Conservation (phyloP, 2,888 invertebrate genomes). For the Netelia virgata region DNA sequence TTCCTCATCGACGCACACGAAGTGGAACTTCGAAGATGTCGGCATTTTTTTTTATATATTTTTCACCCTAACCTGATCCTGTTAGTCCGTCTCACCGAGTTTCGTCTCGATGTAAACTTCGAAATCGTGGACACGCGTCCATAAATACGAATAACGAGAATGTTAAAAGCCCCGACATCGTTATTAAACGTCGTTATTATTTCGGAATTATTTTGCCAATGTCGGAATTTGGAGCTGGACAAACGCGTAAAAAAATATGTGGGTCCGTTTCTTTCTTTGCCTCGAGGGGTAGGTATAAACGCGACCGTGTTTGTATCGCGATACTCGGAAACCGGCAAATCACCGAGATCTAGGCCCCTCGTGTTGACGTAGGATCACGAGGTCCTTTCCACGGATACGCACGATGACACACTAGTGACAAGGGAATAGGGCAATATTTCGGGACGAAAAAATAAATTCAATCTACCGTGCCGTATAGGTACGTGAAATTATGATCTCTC, state of each 20-base stretch:
- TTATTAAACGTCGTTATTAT: slow-evolving; percentile 27
- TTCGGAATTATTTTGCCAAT: slow-evolving; percentile 39
- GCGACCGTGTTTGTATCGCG: slow-evolving; percentile 29
- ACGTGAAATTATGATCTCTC: slow-evolving; percentile 74
- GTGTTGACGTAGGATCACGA: slow-evolving; percentile 59
- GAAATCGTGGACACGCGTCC: not conserved
- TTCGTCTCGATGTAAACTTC: not conserved
- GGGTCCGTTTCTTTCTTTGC: slow-evolving; percentile 24
- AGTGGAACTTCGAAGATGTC: slow-evolving; percentile 31
- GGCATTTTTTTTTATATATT: not conserved
- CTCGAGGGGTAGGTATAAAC: slow-evolving; percentile 32
- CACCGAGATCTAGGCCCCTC: slow-evolving; percentile 20
- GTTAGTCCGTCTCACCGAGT: slow-evolving; percentile 2
- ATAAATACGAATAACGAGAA: slow-evolving; percentile 11
- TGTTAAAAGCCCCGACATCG: not conserved
- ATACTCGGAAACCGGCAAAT: slow-evolving; percentile 34
- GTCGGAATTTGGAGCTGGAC: slow-evolving; percentile 29
- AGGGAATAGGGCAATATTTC: slow-evolving; percentile 66
- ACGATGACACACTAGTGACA: slow-evolving; percentile 69
- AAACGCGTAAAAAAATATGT: slow-evolving; percentile 37
- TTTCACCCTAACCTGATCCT: slow-evolving; percentile 42
- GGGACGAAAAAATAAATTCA: slow-evolving; percentile 57
- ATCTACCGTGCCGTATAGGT: slow-evolving; percentile 61
- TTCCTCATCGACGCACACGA: not conserved
- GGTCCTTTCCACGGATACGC: slow-evolving; percentile 4